These are phyloP conservation scores for Tetragonisca angustula DNA, from an alignment of 2,888 invertebrate species.

Conservation along the genomic window DNA sequence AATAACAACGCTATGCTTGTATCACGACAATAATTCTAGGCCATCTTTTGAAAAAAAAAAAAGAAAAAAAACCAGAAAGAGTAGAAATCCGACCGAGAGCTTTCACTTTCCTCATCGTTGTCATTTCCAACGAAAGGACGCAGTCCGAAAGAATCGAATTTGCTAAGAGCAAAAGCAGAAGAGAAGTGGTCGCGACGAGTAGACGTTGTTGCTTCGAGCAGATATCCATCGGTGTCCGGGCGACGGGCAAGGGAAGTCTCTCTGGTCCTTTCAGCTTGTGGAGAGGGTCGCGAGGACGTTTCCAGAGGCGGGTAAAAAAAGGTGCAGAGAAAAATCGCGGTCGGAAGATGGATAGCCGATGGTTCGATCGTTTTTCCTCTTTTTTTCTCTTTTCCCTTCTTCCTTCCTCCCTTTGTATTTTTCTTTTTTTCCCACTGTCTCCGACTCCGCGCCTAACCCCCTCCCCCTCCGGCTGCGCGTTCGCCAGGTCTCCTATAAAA, in stretches of 20 bases:
- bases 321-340: slow-evolving; percentile 62
- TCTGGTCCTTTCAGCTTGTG: neutral
- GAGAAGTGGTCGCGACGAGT: slow-evolving; percentile 7
- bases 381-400: neutral
- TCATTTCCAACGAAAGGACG: neutral
- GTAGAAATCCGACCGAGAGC: too few relatives aligned
- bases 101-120: too few relatives aligned
- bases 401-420: too few relatives aligned
- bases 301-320: slow-evolving; percentile 43
- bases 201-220: slow-evolving; percentile 12
- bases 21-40: too few relatives aligned
- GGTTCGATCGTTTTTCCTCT: slow-evolving; percentile 62
- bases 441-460: neutral
- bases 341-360: slow-evolving; percentile 75
- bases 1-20: too few relatives aligned
- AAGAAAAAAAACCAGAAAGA: too few relatives aligned
- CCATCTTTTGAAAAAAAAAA: too few relatives aligned
- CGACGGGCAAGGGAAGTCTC: neutral
- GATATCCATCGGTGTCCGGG: slow-evolving; percentile 45
- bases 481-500: slow-evolving; percentile 75
- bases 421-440: neutral
- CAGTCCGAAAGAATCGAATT: too few relatives aligned
- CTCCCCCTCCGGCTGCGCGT: slow-evolving; percentile 22
- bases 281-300: slow-evolving; percentile 19
- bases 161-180: neutral